These are phyloP conservation scores for Drosophila carrolli DNA, from an alignment of 1,140 invertebrate genomes.

Conservation along the genomic window DNA sequence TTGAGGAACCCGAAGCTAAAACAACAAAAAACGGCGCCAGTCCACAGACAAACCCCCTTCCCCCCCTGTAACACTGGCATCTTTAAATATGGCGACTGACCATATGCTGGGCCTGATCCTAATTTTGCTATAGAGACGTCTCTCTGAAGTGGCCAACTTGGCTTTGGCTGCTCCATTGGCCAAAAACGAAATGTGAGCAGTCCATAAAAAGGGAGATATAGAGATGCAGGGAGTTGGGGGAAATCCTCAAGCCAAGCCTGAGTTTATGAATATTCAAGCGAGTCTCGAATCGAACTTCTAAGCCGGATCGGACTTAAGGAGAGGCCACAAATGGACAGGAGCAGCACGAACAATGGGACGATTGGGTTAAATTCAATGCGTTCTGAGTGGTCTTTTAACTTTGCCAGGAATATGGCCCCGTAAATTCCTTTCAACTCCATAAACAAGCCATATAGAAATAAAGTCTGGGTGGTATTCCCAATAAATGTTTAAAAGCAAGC, in stretches of 20 bases:
- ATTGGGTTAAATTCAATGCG: conserved; percentile 1
- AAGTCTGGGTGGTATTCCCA: conserved; percentile 19
- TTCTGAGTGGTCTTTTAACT: conserved; percentile 4
- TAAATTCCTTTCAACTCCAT: conserved; percentile 36
- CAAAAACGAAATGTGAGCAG: conserved; percentile 48
- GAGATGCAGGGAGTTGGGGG: not conserved
- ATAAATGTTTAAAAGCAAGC: not conserved
- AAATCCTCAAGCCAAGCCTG: conserved; percentile 18
- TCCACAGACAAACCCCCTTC: not conserved
- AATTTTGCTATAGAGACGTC: conserved; percentile 69
- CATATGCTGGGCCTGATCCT: conserved; percentile 59
- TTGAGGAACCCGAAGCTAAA: conserved; percentile 24
- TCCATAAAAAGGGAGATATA: conserved; percentile 49
- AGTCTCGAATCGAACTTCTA: conserved; percentile 52
- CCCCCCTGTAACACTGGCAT: not conserved
- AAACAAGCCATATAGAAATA: conserved; percentile 26
- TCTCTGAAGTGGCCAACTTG: conserved; percentile 24
- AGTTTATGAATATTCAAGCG: conserved; percentile 75
- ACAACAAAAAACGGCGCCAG: conserved; percentile 40
- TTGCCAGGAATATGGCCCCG: conserved; percentile 22
- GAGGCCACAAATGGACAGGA: conserved; percentile 32
- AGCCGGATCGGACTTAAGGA: conserved; percentile 28
- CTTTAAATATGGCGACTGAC: conserved; percentile 70
- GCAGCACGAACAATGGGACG: conserved; percentile 30
- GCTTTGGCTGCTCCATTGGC: not conserved